Base-by-base conservation (phyloP, 2,113 vertebrate species). In the Callocephalon fimbriatum region DNA sequence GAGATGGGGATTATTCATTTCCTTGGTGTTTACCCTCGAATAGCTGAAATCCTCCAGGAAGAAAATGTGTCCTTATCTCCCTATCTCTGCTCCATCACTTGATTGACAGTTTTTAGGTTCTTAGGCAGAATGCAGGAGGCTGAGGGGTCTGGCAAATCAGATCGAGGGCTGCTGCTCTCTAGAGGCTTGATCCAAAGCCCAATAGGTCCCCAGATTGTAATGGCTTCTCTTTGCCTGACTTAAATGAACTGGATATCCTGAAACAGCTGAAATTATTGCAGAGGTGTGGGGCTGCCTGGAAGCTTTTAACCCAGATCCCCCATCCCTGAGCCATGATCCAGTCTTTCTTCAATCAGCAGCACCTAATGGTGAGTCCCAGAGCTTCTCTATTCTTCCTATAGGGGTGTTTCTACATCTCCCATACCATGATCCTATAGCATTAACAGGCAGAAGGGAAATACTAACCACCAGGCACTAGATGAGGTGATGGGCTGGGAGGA, bases 1-100 rank as follows among this genome's bases (percentile, higher is more conserved):
- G 47, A 79, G 19, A 9, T 27, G 9, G 16, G 47, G 40, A 76
- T 62, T 85, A 48, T 27, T 75, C 15, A 19, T 13, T 61, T 84
- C 17, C 10, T 71, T 38, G 31, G 19, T 0, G 0, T 18, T 81
- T 54, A 75, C 23, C 35, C 15, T 50, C 3, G 0, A 78, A 75
- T 23, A 25, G 2, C 18, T 82, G 45, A 68, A 87, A 54, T 71
- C 19, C 32, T 89, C 12, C 56, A 78, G 25, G 1, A 44, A 40
- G 50, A 66, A 78, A 37, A 66, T 4, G 1, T 56, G 7, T 29
- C 31, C 42, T 86, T 71, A 45, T 66, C 6, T 86, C 19, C 47
- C 25, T 47, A 53, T 31, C 26, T 68, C 56, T 84, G 16, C n/a
- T 86, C 18, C 50, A 54, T 58, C 25, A 61, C 26, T 31, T 23